A percentile compares a stretch with the other conserved stretches of the same genome.
Evolutionary conservation across 37 sponge, comb jelly and placozoan genomes (phyloP).

Genomic region (Spongia lamella): DNA sequence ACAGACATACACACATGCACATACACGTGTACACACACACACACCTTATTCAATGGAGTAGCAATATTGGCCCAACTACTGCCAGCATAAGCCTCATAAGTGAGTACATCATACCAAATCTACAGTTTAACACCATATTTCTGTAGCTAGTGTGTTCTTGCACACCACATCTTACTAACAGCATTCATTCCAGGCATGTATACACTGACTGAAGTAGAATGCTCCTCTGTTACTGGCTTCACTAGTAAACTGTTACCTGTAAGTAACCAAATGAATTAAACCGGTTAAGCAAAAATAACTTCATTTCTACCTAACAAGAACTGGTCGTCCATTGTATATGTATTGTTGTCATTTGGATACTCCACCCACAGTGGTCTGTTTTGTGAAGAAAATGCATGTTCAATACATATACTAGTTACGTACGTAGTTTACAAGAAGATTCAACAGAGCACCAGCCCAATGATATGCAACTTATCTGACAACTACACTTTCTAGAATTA

Average conservation of each 20-base stretch:
- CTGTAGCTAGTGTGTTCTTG: too few species aligned
- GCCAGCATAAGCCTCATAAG: slow-evolving; percentile 60
- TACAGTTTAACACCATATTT: too few species aligned
- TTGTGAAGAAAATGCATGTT: too few species aligned
- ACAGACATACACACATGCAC: too few species aligned
- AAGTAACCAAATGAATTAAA: too few species aligned
- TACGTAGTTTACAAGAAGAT: too few species aligned
- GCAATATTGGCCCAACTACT: slow-evolving; percentile 41
- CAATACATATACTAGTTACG: too few species aligned
- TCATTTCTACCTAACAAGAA: slow-evolving; percentile 85
- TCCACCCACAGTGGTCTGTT: slow-evolving; percentile 94
- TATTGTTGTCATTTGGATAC: slow-evolving; percentile 83
- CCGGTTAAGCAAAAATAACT: too few species aligned
- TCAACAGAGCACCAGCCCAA: too few species aligned
- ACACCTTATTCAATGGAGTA: slow-evolving; percentile 69
- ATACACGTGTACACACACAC: too few species aligned
- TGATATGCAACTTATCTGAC: too few species aligned
- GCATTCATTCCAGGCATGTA: slow-evolving; percentile 75
- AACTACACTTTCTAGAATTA: too few species aligned
- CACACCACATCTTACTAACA: slow-evolving; percentile 28
- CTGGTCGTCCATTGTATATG: slow-evolving; percentile 81
- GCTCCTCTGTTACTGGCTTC: slow-evolving; percentile 77
- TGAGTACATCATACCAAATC: slow-evolving; percentile 94
- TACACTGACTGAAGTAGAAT: slow-evolving; percentile 56
- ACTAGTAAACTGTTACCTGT: slow-evolving; percentile 65